Conservation (phyloP, 2,797 vertebrate species). For the Phrynocephalus vlangalii region DNA sequence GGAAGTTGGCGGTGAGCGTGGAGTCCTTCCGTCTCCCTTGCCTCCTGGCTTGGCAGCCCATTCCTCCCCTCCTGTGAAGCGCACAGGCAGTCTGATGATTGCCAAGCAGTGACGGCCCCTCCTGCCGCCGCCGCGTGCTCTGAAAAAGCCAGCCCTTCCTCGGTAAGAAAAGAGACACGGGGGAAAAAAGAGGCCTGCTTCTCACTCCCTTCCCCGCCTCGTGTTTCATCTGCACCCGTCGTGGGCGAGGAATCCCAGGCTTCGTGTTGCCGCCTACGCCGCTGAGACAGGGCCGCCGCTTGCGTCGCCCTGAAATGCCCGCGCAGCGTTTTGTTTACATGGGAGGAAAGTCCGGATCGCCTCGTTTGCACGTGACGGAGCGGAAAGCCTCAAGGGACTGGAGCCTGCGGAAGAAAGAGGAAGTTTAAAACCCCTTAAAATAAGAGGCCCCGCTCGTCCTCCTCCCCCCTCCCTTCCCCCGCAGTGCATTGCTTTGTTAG, state of each 20-base stretch:
- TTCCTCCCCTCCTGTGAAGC: too few relatives aligned
- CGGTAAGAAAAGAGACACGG: background rate
- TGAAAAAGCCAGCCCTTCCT: background rate
- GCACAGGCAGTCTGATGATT: background rate
- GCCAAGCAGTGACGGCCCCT: too few relatives aligned
- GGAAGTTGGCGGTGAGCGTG: background rate
- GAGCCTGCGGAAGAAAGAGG: constrained; percentile 9
- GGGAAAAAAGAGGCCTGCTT: background rate
- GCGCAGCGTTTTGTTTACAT: constrained; percentile 50
- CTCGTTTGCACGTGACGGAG: constrained; percentile 53
- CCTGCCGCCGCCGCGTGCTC: background rate
- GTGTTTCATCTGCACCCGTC: background rate
- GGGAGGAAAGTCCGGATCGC: constrained; percentile 55
- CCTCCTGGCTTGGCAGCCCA: background rate
- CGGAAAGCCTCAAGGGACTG: constrained; percentile 27
- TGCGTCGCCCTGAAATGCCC: constrained; percentile 24
- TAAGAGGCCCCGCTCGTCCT: constrained; percentile 52
- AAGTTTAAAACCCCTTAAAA: constrained; percentile 65
- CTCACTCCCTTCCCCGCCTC: background rate
- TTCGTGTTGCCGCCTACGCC: background rate
- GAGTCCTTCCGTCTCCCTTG: background rate
- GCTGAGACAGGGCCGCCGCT: background rate
- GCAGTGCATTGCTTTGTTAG: constrained; percentile 43
- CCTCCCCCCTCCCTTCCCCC: constrained; percentile 33
- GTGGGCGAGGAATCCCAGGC: background rate